Evolutionary conservation across 2,888 invertebrate genomes (phyloP), one percentile per base, ranked within the genome.

Genomic region (Volucella inflata): DNA sequence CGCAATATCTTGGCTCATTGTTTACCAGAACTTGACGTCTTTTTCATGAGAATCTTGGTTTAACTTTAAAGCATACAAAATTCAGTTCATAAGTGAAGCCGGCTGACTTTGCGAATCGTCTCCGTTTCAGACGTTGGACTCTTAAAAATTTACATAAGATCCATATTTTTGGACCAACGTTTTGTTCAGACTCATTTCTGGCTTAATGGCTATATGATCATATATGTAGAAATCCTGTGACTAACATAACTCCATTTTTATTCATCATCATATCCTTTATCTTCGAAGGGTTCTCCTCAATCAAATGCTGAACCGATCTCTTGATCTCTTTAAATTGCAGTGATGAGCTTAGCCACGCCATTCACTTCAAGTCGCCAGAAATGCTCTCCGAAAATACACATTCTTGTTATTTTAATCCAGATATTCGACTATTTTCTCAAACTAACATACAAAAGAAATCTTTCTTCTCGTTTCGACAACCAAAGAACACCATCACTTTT

Each of bases 151-250:
- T n/a, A n/a, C n/a, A n/a, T n/a, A n/a, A n/a, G n/a, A n/a, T n/a
- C n/a, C n/a, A n/a, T n/a, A n/a, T n/a, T n/a, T n/a, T n/a, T n/a
- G n/a, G n/a, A n/a, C n/a, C n/a, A n/a, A n/a, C n/a, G n/a, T n/a
- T n/a, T n/a, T n/a, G n/a, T n/a, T n/a, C n/a, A n/a, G n/a, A n/a
- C n/a, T n/a, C n/a, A n/a, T n/a, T n/a, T n/a, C n/a, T n/a, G n/a
- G n/a, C n/a, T n/a, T n/a, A n/a, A n/a, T n/a, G n/a, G n/a, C n/a
- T n/a, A n/a, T n/a, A n/a, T n/a, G n/a, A n/a, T n/a, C 99, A 99
- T 99, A 89, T 96, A 96, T 90, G 98, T 99, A 0, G 98, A 95
- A 92, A 98, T 6, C 99, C 99, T 1, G 99, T 98, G 60, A 99
- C 94, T 89, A 95, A 97, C 88, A 99, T 94, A 74, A 91, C 92